Percentiles rank a stretch among this genome's conserved stretches.
These are phyloP conservation scores for Drosophila miranda DNA, from an alignment of 1,140 invertebrate genomes.

Conservation along the genomic window DNA sequence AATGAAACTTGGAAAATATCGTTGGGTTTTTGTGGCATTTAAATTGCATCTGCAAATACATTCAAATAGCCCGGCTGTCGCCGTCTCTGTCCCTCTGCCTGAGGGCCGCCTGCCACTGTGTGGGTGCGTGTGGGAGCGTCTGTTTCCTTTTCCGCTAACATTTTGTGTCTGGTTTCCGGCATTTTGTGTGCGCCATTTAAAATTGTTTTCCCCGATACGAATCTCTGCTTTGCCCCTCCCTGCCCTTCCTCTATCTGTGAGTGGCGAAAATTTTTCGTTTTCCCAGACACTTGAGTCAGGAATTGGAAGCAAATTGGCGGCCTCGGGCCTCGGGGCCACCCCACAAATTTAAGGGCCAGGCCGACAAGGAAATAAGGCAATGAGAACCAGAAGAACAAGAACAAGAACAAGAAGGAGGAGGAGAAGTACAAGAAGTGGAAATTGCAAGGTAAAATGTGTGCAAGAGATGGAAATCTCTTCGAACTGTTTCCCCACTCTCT, in stretches of 20 bases:
- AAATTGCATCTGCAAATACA: conserved; percentile 43
- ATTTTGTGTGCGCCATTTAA: conserved; percentile 76
- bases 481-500: conserved; percentile 8
- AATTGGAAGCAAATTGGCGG: conserved; percentile 76
- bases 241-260: conserved; percentile 9
- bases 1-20: not conserved
- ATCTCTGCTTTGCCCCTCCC: conserved; percentile 45
- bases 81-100: not conserved
- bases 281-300: conserved; percentile 65
- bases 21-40: conserved; percentile 17
- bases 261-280: conserved; percentile 33
- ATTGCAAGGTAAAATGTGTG: conserved; percentile 42
- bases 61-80: conserved; percentile 6
- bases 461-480: conserved; percentile 37
- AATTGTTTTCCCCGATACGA: conserved; percentile 77
- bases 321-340: conserved; percentile 50
- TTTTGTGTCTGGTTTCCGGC: conserved; percentile 79
- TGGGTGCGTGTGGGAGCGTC: conserved; percentile 41
- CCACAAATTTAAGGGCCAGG: conserved; percentile 47
- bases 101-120: conserved; percentile 9
- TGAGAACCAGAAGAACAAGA: conserved; percentile 7
- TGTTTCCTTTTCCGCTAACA: conserved; percentile 77
- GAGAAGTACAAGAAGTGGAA: conserved; percentile 26
- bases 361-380: conserved; percentile 36
- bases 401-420: conserved; percentile 15